Percentiles rank a stretch among this genome's conserved stretches.
Conservation (phyloP, 2,888 invertebrate species). For the Drosophila anomalipes region DNA sequence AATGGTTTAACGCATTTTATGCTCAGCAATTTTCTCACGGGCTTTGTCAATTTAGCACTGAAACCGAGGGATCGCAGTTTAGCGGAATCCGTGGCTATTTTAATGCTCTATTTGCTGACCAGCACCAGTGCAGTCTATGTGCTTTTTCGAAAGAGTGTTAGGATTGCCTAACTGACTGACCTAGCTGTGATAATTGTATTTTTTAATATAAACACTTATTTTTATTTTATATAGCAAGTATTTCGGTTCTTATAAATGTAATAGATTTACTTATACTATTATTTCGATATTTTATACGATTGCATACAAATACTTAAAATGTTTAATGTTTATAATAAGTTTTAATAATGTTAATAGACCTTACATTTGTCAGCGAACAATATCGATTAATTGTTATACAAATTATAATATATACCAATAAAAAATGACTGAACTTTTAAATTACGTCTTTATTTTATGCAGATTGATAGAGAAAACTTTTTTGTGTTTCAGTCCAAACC, state of each 20-base stretch:
- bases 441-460: neutral
- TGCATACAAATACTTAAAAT: neutral
- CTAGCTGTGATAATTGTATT: neutral
- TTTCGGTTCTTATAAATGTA: neutral
- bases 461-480: neutral
- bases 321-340: neutral
- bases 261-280: neutral
- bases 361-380: neutral
- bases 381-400: neutral
- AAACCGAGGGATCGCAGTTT: conserved; percentile 87
- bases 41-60: conserved; percentile 91
- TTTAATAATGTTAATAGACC: neutral
- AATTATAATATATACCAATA: neutral
- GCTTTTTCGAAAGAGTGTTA: conserved; percentile 67
- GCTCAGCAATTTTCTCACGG: conserved; percentile 93
- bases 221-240: neutral
- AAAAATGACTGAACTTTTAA: neutral
- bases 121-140: conserved; percentile 67
- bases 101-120: conserved; percentile 87
- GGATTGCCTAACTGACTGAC: conserved; percentile 66
- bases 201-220: neutral
- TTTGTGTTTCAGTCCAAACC: neutral
- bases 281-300: neutral
- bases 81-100: conserved; percentile 86
- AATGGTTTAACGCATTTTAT: conserved; percentile 95